Evolutionary conservation across 2,113 vertebrate species (phyloP).

Genomic region (Apaloderma vittatum): DNA sequence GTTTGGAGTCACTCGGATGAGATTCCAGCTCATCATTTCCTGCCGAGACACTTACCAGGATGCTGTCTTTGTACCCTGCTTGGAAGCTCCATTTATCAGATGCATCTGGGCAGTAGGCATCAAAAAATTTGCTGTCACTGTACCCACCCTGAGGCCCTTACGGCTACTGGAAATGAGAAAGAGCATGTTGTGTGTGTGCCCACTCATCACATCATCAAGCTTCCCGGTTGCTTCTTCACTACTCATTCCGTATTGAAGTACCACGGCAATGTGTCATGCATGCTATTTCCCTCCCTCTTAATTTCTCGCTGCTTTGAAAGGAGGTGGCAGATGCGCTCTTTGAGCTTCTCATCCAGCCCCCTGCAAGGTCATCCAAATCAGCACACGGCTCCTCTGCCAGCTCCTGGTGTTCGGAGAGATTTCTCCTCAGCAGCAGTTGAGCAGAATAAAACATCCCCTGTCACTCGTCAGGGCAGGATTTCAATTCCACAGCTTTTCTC

Average conservation of each 20-base stretch:
- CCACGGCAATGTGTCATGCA: neutral
- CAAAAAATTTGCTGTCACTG: conserved; percentile 56
- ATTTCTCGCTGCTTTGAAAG: neutral
- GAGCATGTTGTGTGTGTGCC: neutral
- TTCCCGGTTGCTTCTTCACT: neutral
- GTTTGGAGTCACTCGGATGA: conserved; percentile 38
- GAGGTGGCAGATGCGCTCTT: neutral
- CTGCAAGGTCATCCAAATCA: neutral
- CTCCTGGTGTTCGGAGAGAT: neutral
- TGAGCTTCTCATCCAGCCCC: neutral
- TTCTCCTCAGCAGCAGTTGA: neutral
- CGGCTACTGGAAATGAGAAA: conserved; percentile 34
- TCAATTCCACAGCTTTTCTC: neutral
- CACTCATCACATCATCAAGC: neutral
- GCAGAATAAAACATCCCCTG: neutral
- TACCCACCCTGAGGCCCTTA: conserved; percentile 52
- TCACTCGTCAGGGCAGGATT: neutral
- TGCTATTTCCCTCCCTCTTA: neutral
- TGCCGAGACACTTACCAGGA: conserved; percentile 54
- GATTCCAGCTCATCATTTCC: conserved; percentile 34
- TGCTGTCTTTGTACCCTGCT: conserved; percentile 66
- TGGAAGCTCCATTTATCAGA: conserved; percentile 40
- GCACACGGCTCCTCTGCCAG: neutral
- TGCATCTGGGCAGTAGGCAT: conserved; percentile 51
- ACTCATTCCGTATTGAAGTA: neutral